Conservation (phyloP, 1,140 invertebrate genomes). For the Drosophila obscura region DNA sequence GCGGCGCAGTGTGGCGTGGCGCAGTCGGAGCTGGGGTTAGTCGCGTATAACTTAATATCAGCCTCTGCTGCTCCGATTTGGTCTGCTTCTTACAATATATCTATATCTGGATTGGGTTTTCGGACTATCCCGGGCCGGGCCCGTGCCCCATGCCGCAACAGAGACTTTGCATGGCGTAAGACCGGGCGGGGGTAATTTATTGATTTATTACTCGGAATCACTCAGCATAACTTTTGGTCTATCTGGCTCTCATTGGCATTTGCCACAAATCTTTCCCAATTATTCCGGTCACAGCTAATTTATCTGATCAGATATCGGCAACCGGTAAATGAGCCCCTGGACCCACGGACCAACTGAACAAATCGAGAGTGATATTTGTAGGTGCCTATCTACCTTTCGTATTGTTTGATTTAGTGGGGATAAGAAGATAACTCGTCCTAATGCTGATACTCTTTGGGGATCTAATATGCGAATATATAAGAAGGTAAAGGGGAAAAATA, state of each 20-base stretch:
- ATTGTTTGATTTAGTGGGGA: too few species aligned
- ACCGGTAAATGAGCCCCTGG: background rate
- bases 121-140: constrained; percentile 30
- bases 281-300: constrained; percentile 65
- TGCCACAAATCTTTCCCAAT: constrained; percentile 25
- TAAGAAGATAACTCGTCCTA: too few species aligned
- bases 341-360: too few species aligned
- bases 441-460: too few species aligned
- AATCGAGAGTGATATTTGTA: too few species aligned
- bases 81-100: background rate
- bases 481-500: too few species aligned
- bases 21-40: constrained; percentile 48
- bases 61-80: constrained; percentile 33
- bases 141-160: too few species aligned
- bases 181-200: constrained; percentile 65
- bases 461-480: too few species aligned
- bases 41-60: constrained; percentile 74
- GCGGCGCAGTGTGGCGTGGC: constrained; percentile 20
- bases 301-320: constrained; percentile 42
- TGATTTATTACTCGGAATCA: constrained; percentile 80
- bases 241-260: constrained; percentile 34
- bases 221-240: constrained; percentile 76
- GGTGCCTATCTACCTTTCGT: too few species aligned
- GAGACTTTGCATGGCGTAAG: constrained; percentile 7
- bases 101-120: constrained; percentile 31